Evolutionary conservation across 2,113 vertebrate genomes (phyloP).

Genomic region (Scartelaos histophorus): DNA sequence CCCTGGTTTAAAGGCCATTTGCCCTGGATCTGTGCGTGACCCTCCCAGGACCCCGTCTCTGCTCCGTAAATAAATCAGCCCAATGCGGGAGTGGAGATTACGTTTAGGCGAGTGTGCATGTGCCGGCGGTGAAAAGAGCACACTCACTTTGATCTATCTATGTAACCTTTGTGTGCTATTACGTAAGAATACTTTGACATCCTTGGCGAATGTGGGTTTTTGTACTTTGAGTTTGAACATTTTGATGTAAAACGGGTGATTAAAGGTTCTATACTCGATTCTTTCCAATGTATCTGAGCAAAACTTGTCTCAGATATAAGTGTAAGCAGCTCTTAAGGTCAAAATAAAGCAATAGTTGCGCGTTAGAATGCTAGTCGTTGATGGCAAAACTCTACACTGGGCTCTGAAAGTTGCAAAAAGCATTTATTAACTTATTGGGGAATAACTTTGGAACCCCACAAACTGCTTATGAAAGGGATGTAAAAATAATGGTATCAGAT

Average conservation of each 20-base stretch:
- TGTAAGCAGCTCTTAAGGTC: too few species aligned
- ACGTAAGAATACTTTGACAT: not conserved
- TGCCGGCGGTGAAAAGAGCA: not conserved
- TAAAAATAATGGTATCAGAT: too few species aligned
- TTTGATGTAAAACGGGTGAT: not conserved
- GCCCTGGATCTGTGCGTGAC: constrained; percentile 60
- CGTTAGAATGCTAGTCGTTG: too few species aligned
- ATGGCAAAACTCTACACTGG: too few species aligned
- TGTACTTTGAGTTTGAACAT: not conserved
- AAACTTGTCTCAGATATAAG: too few species aligned
- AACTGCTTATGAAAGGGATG: too few species aligned
- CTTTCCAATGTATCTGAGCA: too few species aligned
- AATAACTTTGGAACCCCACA: too few species aligned
- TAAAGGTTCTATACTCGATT: not conserved
- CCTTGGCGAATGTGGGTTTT: not conserved
- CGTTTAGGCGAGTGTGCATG: constrained; percentile 62
- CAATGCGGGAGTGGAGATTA: constrained; percentile 61
- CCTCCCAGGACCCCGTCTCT: constrained; percentile 56
- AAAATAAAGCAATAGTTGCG: too few species aligned
- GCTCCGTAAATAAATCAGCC: constrained; percentile 75
- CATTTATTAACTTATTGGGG: too few species aligned
- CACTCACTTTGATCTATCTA: not conserved
- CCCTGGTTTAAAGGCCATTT: constrained; percentile 70
- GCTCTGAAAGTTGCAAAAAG: too few species aligned
- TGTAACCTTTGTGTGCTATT: not conserved